These are phyloP conservation scores for Antechinus flavipes DNA, from an alignment of 2,113 vertebrate species.

Conservation along the genomic window DNA sequence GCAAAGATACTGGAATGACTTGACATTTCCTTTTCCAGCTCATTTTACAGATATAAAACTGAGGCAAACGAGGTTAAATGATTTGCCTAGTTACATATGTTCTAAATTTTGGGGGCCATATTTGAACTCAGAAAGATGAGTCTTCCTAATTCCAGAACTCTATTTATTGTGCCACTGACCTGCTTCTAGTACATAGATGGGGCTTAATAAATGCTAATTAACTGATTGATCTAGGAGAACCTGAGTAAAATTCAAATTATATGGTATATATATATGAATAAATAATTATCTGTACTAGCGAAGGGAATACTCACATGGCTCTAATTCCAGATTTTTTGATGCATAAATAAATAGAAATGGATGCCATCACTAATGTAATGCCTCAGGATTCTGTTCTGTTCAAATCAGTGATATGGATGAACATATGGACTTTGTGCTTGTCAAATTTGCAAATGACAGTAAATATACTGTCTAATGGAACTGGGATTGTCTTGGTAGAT, in stretches of 20 bases:
- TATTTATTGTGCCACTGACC: no score
- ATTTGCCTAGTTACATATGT: no score
- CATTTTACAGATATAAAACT: no score
- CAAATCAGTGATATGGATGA: neutral
- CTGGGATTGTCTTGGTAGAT: neutral
- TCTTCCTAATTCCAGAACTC: no score
- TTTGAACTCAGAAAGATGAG: no score
- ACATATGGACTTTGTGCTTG: neutral
- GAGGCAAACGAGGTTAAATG: no score
- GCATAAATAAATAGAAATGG: neutral
- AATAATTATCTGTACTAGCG: neutral
- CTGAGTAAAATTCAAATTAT: neutral
- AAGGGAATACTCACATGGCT: neutral
- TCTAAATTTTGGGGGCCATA: no score
- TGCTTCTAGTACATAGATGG: neutral
- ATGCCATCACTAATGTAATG: neutral
- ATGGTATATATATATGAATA: neutral
- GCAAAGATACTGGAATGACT: no score
- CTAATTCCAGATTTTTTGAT: neutral
- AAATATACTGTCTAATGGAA: neutral
- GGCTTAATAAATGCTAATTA: neutral
- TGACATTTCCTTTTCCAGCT: no score
- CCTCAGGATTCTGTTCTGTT: neutral
- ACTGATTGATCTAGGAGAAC: neutral
- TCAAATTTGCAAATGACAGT: neutral